Conservation (phyloP, 2,888 invertebrate genomes). For the Flexamia atlantica region DNA sequence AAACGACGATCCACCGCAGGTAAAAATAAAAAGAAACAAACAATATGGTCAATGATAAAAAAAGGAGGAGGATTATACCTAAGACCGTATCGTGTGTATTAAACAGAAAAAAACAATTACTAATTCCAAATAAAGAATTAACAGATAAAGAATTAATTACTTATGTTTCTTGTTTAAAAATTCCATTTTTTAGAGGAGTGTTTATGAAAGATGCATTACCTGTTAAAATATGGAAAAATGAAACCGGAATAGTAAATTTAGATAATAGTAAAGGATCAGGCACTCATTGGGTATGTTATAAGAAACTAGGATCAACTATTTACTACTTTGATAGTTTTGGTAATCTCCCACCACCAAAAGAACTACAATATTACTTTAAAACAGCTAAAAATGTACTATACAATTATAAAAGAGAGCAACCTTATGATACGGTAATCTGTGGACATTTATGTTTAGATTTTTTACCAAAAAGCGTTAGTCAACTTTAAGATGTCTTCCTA, state of each 20-base stretch:
- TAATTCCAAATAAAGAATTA: no score
- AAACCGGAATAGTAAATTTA: conserved; percentile 71
- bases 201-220: conserved; percentile 73
- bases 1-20: no score
- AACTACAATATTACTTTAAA: conserved; percentile 48
- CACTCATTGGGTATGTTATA: conserved; percentile 73
- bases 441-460: conserved; percentile 65
- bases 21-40: no score
- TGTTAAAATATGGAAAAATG: conserved; percentile 67
- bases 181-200: conserved; percentile 72
- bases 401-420: conserved; percentile 64
- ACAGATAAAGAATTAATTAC: no score
- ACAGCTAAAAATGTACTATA: conserved; percentile 59
- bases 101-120: conserved; percentile 68
- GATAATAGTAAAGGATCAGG: conserved; percentile 70
- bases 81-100: conserved; percentile 64
- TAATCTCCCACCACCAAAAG: conserved; percentile 71
- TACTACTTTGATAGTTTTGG: conserved; percentile 73
- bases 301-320: conserved; percentile 70
- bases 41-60: no score
- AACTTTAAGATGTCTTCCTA: no score
- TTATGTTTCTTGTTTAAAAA: no score
- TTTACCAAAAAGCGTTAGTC: no score
- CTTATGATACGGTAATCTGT: conserved; percentile 61
- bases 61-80: conserved; percentile 60